Base-by-base conservation (phyloP, 2,113 vertebrate genomes). In the Conger conger region DNA sequence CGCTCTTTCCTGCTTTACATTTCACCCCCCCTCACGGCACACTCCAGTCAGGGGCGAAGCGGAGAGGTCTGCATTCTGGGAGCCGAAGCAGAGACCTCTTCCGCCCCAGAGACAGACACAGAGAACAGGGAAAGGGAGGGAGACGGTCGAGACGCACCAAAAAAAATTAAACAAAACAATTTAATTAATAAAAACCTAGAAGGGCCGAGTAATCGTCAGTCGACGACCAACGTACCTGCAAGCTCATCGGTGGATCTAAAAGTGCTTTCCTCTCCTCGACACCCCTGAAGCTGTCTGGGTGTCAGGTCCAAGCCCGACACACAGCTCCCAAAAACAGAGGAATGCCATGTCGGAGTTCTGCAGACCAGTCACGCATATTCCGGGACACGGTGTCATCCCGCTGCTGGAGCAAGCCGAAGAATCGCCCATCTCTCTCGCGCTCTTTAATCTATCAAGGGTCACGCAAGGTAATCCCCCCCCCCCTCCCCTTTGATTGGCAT, bases 301-400 rank as follows among this genome's bases (percentile, higher is more conserved):
- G 91, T 85, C 85, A 86, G 88, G 89, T 87, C 89, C 91, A 94
- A 91, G 88, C 91, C 91, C 92, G 30, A 92, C 87, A 88, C 89
- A 87, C 90, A 40, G 85, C 78, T 83, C 38, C 76, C 90, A 92
- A 92, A 89, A 91, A 91, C 91, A 92, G 91, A 93, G 89, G 45
- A 91, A 89, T 90, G 54, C 91, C 92, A 95, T 91, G 91, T 88
- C 88, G 83, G 88, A 92, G 92, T 93, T 93, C 93, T 90, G 91
- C 89, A 93, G 92, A 93, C 90, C 91, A 94, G 91, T 93, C 91
- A 83, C 93, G 93, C 92, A 95, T 96, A 97, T 97, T 97, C 96
- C 95, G 91, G 96, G 95, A 96, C 96, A 96, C 87, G 86, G 92
- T 96, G 96, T 96, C 96, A 96, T 94, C 93, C 91, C 94, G 94